Conservation (phyloP, 2,113 vertebrate genomes). For the Peromyscus polionotus region DNA sequence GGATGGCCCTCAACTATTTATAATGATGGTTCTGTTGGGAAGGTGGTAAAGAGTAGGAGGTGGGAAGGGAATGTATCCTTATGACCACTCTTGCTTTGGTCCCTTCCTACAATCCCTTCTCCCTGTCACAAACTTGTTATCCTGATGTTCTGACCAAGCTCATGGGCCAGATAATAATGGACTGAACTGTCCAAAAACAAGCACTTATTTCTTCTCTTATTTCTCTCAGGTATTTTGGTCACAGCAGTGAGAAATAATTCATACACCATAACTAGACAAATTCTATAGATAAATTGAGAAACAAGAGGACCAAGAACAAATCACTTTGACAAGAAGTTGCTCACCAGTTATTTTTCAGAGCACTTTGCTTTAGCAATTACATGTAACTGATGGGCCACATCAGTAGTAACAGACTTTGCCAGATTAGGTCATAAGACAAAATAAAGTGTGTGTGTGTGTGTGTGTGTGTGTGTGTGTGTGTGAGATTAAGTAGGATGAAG, state of each 20-base stretch:
- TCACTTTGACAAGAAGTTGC: neutral
- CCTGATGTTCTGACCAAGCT: neutral
- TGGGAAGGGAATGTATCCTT: neutral
- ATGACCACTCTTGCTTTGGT: neutral
- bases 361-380: neutral
- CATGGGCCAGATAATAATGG: neutral
- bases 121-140: neutral
- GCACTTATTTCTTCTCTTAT: neutral
- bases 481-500: neutral
- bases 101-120: neutral
- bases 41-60: neutral
- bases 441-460: neutral
- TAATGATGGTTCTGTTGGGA: neutral
- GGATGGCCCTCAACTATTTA: neutral
- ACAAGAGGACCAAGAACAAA: neutral
- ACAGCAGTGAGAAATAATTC: neutral
- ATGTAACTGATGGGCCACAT: neutral
- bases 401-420: neutral
- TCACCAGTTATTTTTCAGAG: constrained; percentile 31
- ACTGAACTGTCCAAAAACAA: neutral
- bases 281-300: neutral
- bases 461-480: neutral
- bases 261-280: neutral
- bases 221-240: neutral
- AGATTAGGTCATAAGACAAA: constrained; percentile 6